Evolutionary conservation across 2,113 vertebrate species (phyloP).

Genomic region (Tiliqua scincoides): DNA sequence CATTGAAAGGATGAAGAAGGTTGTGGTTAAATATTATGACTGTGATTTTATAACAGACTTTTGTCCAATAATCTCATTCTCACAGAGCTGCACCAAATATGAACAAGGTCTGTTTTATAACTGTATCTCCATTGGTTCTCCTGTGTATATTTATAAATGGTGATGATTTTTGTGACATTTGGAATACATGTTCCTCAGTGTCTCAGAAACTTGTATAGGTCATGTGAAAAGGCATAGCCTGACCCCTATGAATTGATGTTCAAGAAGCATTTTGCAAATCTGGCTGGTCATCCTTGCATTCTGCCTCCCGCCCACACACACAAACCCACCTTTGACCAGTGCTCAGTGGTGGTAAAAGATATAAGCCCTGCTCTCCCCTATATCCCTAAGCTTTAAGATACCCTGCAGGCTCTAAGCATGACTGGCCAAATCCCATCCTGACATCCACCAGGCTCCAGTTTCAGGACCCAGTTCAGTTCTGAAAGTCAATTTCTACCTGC

Average conservation of each 20-base stretch:
- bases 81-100: not conserved
- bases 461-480: not conserved
- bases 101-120: not conserved
- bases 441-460: not conserved
- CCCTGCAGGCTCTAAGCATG: not conserved
- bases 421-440: not conserved
- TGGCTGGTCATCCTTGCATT: not conserved
- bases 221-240: not conserved
- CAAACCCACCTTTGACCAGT: not conserved
- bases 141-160: not conserved
- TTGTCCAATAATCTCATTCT: not conserved
- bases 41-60: not conserved
- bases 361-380: not conserved
- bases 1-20: too few species aligned
- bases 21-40: not conserved
- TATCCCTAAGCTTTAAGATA: not conserved
- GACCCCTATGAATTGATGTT: not conserved
- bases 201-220: too few species aligned
- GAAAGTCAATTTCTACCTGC: not conserved
- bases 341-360: not conserved
- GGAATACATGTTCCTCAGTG: not conserved
- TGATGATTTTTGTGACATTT: not conserved
- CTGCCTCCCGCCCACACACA: too few species aligned
- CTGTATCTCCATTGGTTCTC: not conserved
- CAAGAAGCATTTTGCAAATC: not conserved